Base-by-base conservation (phyloP, 2,888 invertebrate genomes). In the Amiota mariae region DNA sequence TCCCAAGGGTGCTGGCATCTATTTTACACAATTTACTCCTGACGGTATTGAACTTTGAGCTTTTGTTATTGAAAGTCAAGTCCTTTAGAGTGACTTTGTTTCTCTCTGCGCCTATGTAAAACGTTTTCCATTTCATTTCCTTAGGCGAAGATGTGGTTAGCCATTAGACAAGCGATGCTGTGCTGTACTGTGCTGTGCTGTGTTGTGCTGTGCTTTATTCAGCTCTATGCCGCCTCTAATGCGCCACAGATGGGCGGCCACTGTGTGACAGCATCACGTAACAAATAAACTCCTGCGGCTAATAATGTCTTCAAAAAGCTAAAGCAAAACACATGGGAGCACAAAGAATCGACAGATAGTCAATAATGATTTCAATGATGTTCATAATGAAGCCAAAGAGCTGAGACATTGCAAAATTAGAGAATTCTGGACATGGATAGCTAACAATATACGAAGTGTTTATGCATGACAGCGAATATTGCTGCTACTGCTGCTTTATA, bases 241-340 rank as follows among this genome's bases (percentile, higher is more conserved):
- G 63, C 46, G 63, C 46, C 36, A 36, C 36, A 24, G 63, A 63
- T 66, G 36, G 71, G 72, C 70, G 72, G 36, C 8, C 36, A 36
- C 36, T 77, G 70, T 77, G 76, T 79, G 79, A 81, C 79, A 79
- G 75, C 76, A 73, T 73, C 78, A 81, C 78, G 78, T 78, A 80
- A 78, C 80, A 81, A 81, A 81, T 82, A 80, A 82, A 81, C 80
- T 80, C 85, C 79, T 76, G 74, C 79, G 81, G 84, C 84, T 78
- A 80, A 81, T 81, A 79, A 79, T 72, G 75, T 67, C 71, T 68
- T 57, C 36, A 63, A 61, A 57, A 61, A 48, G 4, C n/a, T 6
- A 66, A 71, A 71, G 61, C 48, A 67, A 67, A 56, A 56, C 18
- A 20, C 47, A 18, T 24, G 49, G 46, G 51, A 46, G 49, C 47